Base-by-base conservation (phyloP, 1,140 invertebrate genomes). In the Nylanderia fulva region DNA sequence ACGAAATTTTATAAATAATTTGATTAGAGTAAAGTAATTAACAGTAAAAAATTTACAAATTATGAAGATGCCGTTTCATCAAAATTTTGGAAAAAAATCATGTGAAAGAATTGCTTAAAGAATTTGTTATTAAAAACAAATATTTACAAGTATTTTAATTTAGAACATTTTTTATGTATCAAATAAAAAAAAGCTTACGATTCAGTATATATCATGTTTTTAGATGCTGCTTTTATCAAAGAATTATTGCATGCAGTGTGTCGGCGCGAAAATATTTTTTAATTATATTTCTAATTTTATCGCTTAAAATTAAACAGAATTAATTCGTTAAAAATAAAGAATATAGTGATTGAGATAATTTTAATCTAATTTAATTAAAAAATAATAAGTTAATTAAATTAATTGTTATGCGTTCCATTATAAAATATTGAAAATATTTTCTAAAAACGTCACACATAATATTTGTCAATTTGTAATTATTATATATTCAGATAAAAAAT, bases 311-410 rank as follows among this genome's bases (percentile, higher is more conserved):
- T 7, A 18, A 18, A 48, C 5, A 48, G 15, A 48, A 48, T 48
- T 18, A 48, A 48, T 45, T 42, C 8, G 11, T 42, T 45, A 45
- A 18, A 11, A 61, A 5, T 36, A n/a, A n/a, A 77, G 24, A 69
- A 56, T 11, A 56, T 11, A 56, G 24, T 24, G 64, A 80, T 69
- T 63, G 76, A 15, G 45, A 69, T 80, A 80, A 80, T 80, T 1
- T 48, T 15, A 48, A 48, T 48, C 18, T 48, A 18, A 48, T 45
- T 3, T 13, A 45, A 45, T 45, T 45, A 45, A 45, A 45, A 45
- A 13, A 11, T 15, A 15, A 45, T 45, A 45, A 15, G 0, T 45
- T 15, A 2, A 11, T 48, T 13, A 18, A 48, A 48, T 48, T 48
- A 48, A 29, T 39, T 33, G 29, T 21, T 33, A 69, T 29, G 48